Evolutionary conservation across 2,797 vertebrate genomes (phyloP).

Genomic region (Spheniscus humboldti): DNA sequence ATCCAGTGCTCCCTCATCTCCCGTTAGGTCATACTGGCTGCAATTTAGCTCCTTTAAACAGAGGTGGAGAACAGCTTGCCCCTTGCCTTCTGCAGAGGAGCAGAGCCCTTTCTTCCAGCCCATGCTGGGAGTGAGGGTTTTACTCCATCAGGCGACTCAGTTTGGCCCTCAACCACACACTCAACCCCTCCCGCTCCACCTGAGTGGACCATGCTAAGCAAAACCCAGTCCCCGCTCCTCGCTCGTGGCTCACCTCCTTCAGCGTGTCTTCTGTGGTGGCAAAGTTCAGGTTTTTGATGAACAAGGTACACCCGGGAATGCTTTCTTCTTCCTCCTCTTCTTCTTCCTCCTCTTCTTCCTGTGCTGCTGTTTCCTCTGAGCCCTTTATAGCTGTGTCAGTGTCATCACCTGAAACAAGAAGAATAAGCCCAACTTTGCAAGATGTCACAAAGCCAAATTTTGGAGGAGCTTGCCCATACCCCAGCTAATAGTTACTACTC

Average conservation of each 20-base stretch:
- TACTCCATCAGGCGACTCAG: not conserved
- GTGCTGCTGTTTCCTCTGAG: not conserved
- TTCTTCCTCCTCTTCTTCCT: constrained; percentile 7
- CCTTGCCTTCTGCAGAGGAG: not conserved
- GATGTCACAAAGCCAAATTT: not conserved
- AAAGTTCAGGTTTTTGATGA: constrained; percentile 95
- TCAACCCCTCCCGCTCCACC: not conserved
- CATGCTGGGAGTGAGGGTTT: not conserved
- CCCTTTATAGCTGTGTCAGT: not conserved
- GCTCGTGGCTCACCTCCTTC: constrained; percentile 70
- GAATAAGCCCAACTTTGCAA: not conserved
- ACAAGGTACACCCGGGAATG: constrained; percentile 88
- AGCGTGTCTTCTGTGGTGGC: constrained; percentile 86
- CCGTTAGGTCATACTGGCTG: not conserved
- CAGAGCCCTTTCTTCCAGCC: not conserved
- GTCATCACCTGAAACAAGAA: not conserved
- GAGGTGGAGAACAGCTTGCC: not conserved
- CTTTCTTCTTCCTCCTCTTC: constrained; percentile 81
- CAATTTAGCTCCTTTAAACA: not conserved
- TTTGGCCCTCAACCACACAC: not conserved
- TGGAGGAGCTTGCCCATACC: not conserved
- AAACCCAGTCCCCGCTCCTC: not conserved
- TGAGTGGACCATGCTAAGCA: not conserved
- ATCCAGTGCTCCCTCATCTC: not conserved
- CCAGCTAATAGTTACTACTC: not conserved